A percentile compares a stretch with the other conserved stretches of the same genome.
Conservation (phyloP, 2,113 vertebrate species). For the Arizona elegans region DNA sequence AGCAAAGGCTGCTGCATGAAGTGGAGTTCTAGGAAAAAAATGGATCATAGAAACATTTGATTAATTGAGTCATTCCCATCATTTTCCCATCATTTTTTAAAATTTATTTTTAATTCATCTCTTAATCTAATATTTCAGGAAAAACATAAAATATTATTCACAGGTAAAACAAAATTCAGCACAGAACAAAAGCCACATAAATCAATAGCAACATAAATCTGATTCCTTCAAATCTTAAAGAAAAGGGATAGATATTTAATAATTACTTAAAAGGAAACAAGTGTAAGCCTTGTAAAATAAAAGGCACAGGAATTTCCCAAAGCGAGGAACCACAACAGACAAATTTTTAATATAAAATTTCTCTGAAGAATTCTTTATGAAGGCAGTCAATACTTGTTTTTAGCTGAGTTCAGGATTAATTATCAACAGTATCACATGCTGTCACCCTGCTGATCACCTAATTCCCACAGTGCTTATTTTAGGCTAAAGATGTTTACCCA, state of each 20-base stretch:
- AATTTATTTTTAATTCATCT: not conserved
- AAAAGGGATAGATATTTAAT: not conserved
- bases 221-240: not conserved
- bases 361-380: not conserved
- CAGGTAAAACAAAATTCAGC: not conserved
- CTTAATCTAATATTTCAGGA: not conserved
- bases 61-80: not conserved
- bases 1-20: constrained; percentile 89
- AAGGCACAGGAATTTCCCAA: not conserved
- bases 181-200: not conserved
- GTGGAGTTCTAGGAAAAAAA: constrained; percentile 77
- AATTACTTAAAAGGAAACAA: not conserved
- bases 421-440: not conserved
- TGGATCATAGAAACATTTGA: not conserved
- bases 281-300: not conserved
- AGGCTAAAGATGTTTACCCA: not conserved
- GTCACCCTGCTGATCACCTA: not conserved
- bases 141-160: not conserved
- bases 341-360: not conserved
- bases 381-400: not conserved
- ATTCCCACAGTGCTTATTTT: not conserved
- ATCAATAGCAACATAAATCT: not conserved
- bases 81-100: not conserved
- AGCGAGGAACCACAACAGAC: not conserved
- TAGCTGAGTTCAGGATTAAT: not conserved